Evolutionary conservation across 2,113 vertebrate species (phyloP), one percentile per base, ranked within the genome.

Genomic region (Tricholaema leucomelas): DNA sequence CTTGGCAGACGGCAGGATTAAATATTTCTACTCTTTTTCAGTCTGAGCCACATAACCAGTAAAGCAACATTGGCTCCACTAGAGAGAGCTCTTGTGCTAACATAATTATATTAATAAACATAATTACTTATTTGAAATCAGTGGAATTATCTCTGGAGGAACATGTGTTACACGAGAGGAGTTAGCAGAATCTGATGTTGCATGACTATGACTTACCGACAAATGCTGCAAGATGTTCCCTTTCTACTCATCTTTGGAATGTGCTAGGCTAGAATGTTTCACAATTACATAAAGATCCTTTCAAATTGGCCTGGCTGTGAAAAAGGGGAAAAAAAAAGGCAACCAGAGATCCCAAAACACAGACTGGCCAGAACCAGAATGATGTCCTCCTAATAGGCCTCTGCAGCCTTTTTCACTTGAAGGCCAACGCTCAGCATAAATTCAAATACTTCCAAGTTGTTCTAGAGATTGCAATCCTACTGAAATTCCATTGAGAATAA

Each of bases 31-130:
- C 61, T 77, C 4, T 77, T 92, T 91, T 91, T 92, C 58, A 76
- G 48, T 91, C 58, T 71, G 80, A 92, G 76, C 52, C 85, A 72
- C 61, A 69, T 48, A 81, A 94, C 73, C 42, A 96, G 95, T 94
- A 95, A 96, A 92, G 48, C 25, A 65, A 75, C 94, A 90, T 81
- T 90, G 93, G 66, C 94, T 96, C 95, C 95, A 96, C 95, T 96
- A 96, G 95, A 96, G 93, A 95, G 95, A 96, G 95, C 95, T 96
- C 95, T 96, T 94, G 95, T 95, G 95, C 94, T 94, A 95, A 90
- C 90, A 86, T 96, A 96, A 96, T 96, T 96, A 93, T 93, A 96
- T 94, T 96, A 96, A 96, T 95, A 94, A 96, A 94, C 95, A 92
- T 96, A 95, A 96, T 95, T 96, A 94, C 90, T 91, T 92, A 71